Conservation (phyloP, 2,797 vertebrate genomes). For the Triplophysa bombifrons region DNA sequence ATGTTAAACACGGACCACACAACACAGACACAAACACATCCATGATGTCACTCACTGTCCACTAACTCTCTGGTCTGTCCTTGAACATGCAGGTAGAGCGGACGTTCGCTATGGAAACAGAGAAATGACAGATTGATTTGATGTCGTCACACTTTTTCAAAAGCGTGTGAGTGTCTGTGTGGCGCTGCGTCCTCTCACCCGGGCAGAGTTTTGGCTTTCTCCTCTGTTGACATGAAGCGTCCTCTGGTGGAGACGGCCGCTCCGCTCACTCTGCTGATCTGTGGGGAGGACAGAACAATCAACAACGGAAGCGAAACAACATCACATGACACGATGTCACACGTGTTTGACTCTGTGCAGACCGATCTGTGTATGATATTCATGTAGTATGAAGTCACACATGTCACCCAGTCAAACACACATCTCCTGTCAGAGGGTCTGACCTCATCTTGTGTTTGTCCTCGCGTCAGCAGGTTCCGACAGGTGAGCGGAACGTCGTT, state of each 20-base stretch:
- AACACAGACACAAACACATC: background rate
- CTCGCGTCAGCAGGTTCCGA: constrained; percentile 92
- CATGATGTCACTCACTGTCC: constrained; percentile 85
- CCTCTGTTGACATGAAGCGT: constrained; percentile 93
- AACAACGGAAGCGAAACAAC: background rate
- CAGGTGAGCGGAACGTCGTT: constrained; percentile 95
- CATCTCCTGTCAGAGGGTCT: constrained; percentile 14
- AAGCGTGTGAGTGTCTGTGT: too few species aligned
- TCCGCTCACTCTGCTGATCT: constrained; percentile 96
- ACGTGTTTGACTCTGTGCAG: too few species aligned
- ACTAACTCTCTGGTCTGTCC: constrained; percentile 96
- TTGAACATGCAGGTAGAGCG: constrained; percentile 94
- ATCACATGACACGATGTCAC: constrained; percentile 1
- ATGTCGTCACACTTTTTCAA: too few species aligned
- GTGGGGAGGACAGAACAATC: constrained; percentile 17
- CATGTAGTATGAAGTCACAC: too few species aligned
- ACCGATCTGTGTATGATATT: too few species aligned
- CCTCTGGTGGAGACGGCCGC: constrained; percentile 96
- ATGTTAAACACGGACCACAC: background rate
- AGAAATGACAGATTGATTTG: constrained; percentile 4
- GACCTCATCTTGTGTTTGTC: constrained; percentile 97
- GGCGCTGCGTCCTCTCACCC: constrained; percentile 73
- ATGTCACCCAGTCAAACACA: too few species aligned
- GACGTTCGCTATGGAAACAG: constrained; percentile 83
- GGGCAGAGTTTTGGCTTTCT: constrained; percentile 89